Conservation (phyloP, 2,888 invertebrate species). For the Nymphalis urticae region DNA sequence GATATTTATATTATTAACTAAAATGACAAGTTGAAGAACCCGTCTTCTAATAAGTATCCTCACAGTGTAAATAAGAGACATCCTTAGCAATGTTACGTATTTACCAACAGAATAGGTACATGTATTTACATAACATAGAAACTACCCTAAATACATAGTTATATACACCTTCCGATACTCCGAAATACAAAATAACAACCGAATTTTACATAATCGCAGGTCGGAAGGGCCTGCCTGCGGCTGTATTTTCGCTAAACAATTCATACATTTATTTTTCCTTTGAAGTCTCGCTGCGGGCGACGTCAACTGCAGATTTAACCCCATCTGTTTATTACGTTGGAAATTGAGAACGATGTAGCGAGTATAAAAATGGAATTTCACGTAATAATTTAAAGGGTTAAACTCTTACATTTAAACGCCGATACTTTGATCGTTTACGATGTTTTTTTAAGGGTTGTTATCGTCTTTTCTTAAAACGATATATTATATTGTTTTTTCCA, state of each 20-base stretch:
- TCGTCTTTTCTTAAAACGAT: background rate
- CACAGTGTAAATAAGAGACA: background rate
- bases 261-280: slow-evolving; percentile 76
- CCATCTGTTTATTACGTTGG: slow-evolving; percentile 56
- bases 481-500: background rate
- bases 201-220: slow-evolving; percentile 48
- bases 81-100: too few relatives aligned
- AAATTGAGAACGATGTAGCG: slow-evolving; percentile 44
- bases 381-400: slow-evolving; percentile 31
- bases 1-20: too few relatives aligned
- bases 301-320: slow-evolving; percentile 74
- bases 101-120: too few relatives aligned
- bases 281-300: slow-evolving; percentile 74
- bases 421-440: slow-evolving; percentile 18
- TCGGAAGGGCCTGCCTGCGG: slow-evolving; percentile 58
- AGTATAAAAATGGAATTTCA: slow-evolving; percentile 34
- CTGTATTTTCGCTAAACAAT: slow-evolving; percentile 75
- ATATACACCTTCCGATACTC: slow-evolving; percentile 4
- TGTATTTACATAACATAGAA: background rate
- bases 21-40: too few relatives aligned
- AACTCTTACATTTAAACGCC: slow-evolving; percentile 26
- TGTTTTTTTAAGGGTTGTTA: slow-evolving; percentile 13
- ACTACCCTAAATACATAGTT: background rate
- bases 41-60: too few relatives aligned
- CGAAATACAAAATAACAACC: slow-evolving; percentile 29